phyloP scores from a whole-genome alignment of 2,888 invertebrate genomes.

The Drosophila ochracea region DNA sequence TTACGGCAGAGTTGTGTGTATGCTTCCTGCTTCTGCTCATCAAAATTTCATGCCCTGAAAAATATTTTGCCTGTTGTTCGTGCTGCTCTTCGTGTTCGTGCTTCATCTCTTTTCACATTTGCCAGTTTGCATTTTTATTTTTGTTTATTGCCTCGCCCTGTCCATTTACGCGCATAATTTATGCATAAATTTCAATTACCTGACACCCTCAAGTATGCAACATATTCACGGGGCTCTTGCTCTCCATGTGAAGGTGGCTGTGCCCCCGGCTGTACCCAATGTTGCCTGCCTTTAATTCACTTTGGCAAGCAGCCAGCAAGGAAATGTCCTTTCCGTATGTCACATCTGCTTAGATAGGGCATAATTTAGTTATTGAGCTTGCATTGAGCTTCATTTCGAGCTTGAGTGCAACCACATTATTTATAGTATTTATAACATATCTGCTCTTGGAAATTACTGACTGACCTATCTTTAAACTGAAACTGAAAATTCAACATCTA shows the following conservation, averaged over 20 bases:
- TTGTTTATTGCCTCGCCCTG: slow-evolving; percentile 73
- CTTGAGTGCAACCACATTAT: slow-evolving; percentile 3
- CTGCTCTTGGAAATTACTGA: neutral
- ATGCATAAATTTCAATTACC: slow-evolving; percentile 79
- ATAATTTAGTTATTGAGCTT: slow-evolving; percentile 37
- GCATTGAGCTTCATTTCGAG: neutral
- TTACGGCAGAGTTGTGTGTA: slow-evolving; percentile 22
- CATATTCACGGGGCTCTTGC: slow-evolving; percentile 1
- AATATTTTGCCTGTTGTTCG: slow-evolving; percentile 31
- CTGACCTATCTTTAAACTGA: neutral
- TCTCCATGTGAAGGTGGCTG: neutral
- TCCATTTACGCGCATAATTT: slow-evolving; percentile 79
- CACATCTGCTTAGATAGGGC: slow-evolving; percentile 24
- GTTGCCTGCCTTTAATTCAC: slow-evolving; percentile 54
- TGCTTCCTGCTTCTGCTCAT: slow-evolving; percentile 40
- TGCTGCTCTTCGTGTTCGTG: slow-evolving; percentile 8
- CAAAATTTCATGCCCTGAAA: slow-evolving; percentile 67
- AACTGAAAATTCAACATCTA: neutral
- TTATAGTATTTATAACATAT: slow-evolving; percentile 12
- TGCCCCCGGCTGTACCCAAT: neutral
- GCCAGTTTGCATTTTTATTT: slow-evolving; percentile 46
- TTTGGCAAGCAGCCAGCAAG: slow-evolving; percentile 34
- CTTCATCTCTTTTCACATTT: slow-evolving; percentile 10
- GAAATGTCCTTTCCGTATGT: slow-evolving; percentile 20
- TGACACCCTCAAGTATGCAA: slow-evolving; percentile 49